Evolutionary conservation across 2,888 invertebrate genomes (phyloP), one percentile per base, ranked within the genome.

Genomic region (Dascillus cervinus): DNA sequence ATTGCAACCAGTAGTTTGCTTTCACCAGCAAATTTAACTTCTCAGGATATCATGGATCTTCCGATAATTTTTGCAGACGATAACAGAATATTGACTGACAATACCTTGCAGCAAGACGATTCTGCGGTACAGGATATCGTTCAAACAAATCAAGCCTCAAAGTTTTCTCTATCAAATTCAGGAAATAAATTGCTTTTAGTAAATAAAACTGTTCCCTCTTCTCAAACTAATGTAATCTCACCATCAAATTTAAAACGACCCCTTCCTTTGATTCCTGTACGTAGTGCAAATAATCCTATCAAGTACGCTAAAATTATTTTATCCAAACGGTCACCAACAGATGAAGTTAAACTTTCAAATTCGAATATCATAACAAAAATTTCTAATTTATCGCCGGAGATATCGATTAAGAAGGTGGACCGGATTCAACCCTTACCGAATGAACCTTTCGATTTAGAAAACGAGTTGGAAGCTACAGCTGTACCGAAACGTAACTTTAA

Each of bases 61-160:
- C 78, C 78, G 1, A 77, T 78, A 44, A 72, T 78, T 34, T 77
- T 78, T 52, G 78, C 78, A 1, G 77, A 78, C 43, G 76, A 73
- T 41, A 58, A 62, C 32, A 56, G 62, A 43, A 41, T 51, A 37
- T 44, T 63, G 6, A 37, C 60, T 8, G 60, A 58, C 22, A 47
- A 49, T 31, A 34, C 42, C 1, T 43, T 46, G 5, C 44, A 47
- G 14, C 47, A 41, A 9, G 37, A 33, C 5, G 46, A 48, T 24
- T 15, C 32, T 2, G 26, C 41, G 4, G 10, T 30, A 13, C 32
- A 35, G 27, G 26, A 32, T 11, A 33, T 44, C 9, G 31, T 35
- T 10, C 26, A 32, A 10, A 19, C 20, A 20, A n/a, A 15, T 4
- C 15, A 13, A 26, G 3, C 27, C 13, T 12, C 31, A 11, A 9